Evolutionary conservation across 2,797 vertebrate species (phyloP), one percentile per base, ranked within the genome.

Genomic region (Chelon labrosus): DNA sequence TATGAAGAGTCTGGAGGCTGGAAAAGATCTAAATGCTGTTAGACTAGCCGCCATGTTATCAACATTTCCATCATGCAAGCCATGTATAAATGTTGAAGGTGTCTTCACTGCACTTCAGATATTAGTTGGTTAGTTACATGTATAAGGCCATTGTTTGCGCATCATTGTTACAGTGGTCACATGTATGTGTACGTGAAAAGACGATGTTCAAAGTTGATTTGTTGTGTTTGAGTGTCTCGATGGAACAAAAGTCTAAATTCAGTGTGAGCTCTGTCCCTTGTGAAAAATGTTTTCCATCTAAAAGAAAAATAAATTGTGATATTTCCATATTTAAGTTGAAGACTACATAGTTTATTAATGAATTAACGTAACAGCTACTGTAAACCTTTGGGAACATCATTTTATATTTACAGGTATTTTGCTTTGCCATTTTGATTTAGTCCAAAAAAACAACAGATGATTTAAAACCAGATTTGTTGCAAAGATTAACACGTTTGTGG

Each of bases 281-380:
- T 92, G 86, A 84, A 80, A 81, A 82, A 64, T 59, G 76, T 85
- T 88, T 89, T 69, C 78, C 38, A 78, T 84, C 65, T 83, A 22
- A 65, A 71, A 75, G 77, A 74, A 70, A 17, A 10, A 76, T 51
- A 58, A 46, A 60, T 73, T 65, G 49, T 70, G 25, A 77, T 78
- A 79, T 67, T 73, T 74, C 39, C 37, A 70, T 83, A 65, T 82
- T 73, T 20, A 67, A 79, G 65, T 73, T 13, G 3, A 70, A 22
- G 57, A 80, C 16, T 47, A 49, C 79, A 70, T 65, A 14, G 22
- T 78, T 83, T 56, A 60, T 63, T 37, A 64, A 84, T 41, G 19
- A 22, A 74, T 27, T 27, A 27, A 27, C 25, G 25, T 27, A 64
- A 68, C 9, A 53, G 2, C 17, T n/a, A 75, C 56, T 10, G 60